Evolutionary conservation across 2,888 invertebrate genomes (phyloP).

Genomic region (Eurytoma adleriae): DNA sequence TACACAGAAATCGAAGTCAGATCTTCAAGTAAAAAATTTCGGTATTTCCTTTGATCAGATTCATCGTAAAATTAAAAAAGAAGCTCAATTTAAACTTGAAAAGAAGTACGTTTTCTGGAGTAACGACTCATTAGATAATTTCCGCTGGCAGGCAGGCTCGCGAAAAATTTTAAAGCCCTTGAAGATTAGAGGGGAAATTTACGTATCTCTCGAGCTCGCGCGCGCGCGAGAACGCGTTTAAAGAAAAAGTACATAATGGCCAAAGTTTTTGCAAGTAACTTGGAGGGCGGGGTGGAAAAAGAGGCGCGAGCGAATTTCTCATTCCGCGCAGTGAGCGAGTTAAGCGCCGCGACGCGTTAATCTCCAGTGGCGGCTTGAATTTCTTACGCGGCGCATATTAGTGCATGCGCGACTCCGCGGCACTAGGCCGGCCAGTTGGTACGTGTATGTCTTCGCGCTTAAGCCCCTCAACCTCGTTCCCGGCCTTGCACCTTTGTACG

Average conservation of each 20-base stretch:
- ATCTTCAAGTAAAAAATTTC: no score
- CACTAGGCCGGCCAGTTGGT: conserved; percentile 41
- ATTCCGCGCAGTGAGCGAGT: neutral
- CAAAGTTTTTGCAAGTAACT: conserved; percentile 11
- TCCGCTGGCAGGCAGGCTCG: no score
- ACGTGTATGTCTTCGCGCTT: conserved; percentile 55
- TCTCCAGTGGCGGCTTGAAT: conserved; percentile 36
- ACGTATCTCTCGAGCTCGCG: neutral
- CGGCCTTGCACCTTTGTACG: neutral
- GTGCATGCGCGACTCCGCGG: neutral
- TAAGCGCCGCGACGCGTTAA: conserved; percentile 16
- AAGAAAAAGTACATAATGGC: conserved; percentile 2
- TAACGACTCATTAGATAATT: no score
- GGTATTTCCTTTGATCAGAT: no score
- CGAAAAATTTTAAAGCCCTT: neutral
- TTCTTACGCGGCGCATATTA: conserved; percentile 28
- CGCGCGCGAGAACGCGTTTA: neutral
- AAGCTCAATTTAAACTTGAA: no score
- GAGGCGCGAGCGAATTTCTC: neutral
- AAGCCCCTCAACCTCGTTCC: conserved; percentile 56
- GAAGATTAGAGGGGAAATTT: neutral
- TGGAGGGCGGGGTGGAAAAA: no score
- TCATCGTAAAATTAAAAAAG: no score
- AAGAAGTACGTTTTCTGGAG: no score
- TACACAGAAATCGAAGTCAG: no score